Evolutionary conservation across 2,797 vertebrate species (phyloP), one percentile per base, ranked within the genome.

Genomic region (Chelmon rostratus): DNA sequence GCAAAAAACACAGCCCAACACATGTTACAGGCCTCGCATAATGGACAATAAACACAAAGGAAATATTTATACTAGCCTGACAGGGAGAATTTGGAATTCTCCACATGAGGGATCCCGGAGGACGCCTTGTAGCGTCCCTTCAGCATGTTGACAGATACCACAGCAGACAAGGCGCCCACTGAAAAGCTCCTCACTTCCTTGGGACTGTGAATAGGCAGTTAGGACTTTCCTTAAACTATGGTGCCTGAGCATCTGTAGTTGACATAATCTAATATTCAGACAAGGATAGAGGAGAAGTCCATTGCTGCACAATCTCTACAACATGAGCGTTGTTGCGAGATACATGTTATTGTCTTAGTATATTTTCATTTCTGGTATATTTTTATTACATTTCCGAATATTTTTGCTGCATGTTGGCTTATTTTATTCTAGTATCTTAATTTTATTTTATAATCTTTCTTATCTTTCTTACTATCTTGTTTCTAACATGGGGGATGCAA

Each of bases 21-120:
- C 72, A 74, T 81, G 74, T 88, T 83, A 70, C 75, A 80, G 56
- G 25, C 33, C 44, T 47, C 83, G 73, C 76, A 82, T 88, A 93
- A 91, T 91, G 76, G 84, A 88, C 80, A 89, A 83, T 90, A 92
- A 92, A 89, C 82, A 89, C 88, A 93, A 90, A 87, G 86, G 85
- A 90, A 91, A 92, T 91, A 89, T 92, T 90, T 86, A 90, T 92
- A 85, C 86, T 46, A 56, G 73, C 69, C 88, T 86, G 93, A 94
- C 93, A 92, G 68, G 38, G 66, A 69, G 78, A 91, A 90, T 92
- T 92, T 91, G 71, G 68, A 47, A 72, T 85, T 79, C 59, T 81
- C 64, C 79, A 91, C 84, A 81, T 86, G 88, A 92, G 79, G 73
- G 70, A 81, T 94, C 90, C 90, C 90, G 68, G 74, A 83, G 84